These are phyloP conservation scores for Scytalopus superciliaris DNA, from an alignment of 2,113 vertebrate genomes.

Conservation along the genomic window DNA sequence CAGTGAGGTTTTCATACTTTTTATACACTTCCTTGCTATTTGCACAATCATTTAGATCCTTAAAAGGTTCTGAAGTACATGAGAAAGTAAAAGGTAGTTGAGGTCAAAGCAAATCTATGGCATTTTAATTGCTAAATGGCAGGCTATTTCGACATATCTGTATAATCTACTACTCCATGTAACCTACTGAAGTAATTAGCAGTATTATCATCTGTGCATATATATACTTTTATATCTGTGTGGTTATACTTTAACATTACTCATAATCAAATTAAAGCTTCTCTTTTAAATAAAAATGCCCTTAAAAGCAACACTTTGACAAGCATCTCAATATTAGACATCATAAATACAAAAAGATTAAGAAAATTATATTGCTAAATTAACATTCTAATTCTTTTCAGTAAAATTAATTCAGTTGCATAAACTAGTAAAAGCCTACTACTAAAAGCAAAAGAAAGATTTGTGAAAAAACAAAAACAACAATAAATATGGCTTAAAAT, in stretches of 20 bases:
- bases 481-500: not conserved
- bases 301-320: not conserved
- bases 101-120: not conserved
- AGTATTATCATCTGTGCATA: not conserved
- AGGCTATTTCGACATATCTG: not conserved
- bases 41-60: not conserved
- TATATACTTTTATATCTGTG: not conserved
- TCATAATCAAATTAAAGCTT: not conserved
- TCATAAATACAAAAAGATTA: not conserved
- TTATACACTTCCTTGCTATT: not conserved
- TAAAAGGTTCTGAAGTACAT: not conserved
- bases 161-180: not conserved
- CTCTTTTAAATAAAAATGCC: not conserved
- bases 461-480: not conserved
- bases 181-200: not conserved
- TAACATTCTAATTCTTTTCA: not conserved
- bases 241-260: not conserved
- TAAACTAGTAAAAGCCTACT: not conserved
- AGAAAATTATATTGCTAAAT: not conserved
- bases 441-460: not conserved
- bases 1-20: not conserved
- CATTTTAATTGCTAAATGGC: not conserved
- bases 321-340: not conserved
- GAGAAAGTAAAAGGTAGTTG: not conserved
- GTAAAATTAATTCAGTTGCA: not conserved